Evolutionary conservation across 2,113 vertebrate species (phyloP), one percentile per base, ranked within the genome.

Genomic region (Talpa occidentalis): DNA sequence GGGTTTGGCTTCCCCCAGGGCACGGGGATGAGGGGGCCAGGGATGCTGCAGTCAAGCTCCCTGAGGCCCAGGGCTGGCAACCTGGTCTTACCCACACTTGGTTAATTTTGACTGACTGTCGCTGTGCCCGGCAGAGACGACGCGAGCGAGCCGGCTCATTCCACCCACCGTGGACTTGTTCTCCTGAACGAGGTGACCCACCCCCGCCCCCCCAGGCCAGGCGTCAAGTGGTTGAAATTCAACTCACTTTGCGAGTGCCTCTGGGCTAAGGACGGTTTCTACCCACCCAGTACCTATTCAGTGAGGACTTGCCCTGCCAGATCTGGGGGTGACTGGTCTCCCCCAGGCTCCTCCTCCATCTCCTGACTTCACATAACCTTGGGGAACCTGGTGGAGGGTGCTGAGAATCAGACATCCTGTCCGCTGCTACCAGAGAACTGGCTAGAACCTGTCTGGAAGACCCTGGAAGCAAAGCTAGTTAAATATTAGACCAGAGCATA

Each of bases 401-500:
- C n/a, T 24, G 73, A 28, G 62, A 6, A 4, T 24, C 54, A 21
- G 19, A 2, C 35, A 4, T 40, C 32, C 69, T 37, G 12, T 6
- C 12, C 0, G 24, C 67, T 0, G 4, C 59, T n/a, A 2, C 77
- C 1, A 0, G 49, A 82, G 44, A 92, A 73, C 91, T 12, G 66
- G 86, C 77, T 59, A 2, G 3, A 81, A 93, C 74, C 93, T 1
- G 6, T n/a, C 66, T 59, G 24, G 30, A 3, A n/a, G n/a, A 59
- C 54, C 59, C 60, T 3, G 17, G 67, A 24, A n/a, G 44, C 14
- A 32, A 10, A 5, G 3, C 40, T 22, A 19, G 95, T 88, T 98
- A 97, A 96, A 96, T 84, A 80, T 96, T 97, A 98, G 92, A 77
- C 1, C 8, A 66, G 37, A 64, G 15, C 8, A 17, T 2, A 35